Conservation (phyloP, 2,888 invertebrate species). For the Cryptosula pallasiana region DNA sequence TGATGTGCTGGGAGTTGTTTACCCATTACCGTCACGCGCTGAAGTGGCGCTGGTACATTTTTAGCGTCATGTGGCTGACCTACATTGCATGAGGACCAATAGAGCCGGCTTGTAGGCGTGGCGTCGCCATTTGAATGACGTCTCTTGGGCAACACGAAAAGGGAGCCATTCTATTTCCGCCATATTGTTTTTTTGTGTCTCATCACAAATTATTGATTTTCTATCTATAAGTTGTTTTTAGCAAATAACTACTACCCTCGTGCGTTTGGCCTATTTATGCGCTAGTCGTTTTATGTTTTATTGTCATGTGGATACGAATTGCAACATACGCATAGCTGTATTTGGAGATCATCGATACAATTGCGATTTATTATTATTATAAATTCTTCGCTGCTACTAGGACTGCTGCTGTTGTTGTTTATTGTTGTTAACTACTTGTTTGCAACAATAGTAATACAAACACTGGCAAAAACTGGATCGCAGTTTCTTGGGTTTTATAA, state of each 20-base stretch:
- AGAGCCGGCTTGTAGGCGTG: slow-evolving; percentile 1
- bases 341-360: too few relatives aligned
- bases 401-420: too few relatives aligned
- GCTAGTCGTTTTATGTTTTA: too few relatives aligned
- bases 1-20: not conserved
- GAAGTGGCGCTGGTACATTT: too few relatives aligned
- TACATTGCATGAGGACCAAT: not conserved
- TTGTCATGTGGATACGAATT: too few relatives aligned
- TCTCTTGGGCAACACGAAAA: slow-evolving; percentile 24
- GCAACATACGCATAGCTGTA: too few relatives aligned
- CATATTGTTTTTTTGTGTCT: slow-evolving; percentile 19
- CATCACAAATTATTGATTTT: slow-evolving; percentile 1
- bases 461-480: too few relatives aligned
- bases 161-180: slow-evolving; percentile 24
- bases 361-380: too few relatives aligned
- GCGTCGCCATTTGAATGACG: slow-evolving; percentile 23
- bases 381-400: too few relatives aligned
- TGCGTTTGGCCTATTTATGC: not conserved
- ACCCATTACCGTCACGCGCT: not conserved
- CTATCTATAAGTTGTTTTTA: not conserved
- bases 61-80: not conserved
- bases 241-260: not conserved
- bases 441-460: too few relatives aligned
- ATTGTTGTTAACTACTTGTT: too few relatives aligned
- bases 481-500: too few relatives aligned